Percentiles rank a stretch among this genome's conserved stretches.
Evolutionary conservation across 2,113 vertebrate species (phyloP).

Genomic region (Eonycteris spelaea): DNA sequence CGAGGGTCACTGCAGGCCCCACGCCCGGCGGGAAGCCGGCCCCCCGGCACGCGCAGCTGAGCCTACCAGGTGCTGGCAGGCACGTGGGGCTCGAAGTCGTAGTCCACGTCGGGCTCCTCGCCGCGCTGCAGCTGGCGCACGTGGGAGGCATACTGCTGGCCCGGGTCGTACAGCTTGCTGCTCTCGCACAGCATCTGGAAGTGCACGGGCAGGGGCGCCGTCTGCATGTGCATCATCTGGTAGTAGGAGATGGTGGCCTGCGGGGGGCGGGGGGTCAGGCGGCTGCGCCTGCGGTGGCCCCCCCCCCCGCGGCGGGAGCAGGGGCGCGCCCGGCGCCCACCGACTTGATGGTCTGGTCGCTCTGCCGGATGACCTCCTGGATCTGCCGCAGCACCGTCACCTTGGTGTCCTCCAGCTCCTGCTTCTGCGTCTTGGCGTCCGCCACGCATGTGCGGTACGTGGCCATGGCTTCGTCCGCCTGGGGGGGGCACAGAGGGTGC

Average conservation of each 20-base stretch:
- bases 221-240: conserved; percentile 97
- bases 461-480: conserved; percentile 97
- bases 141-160: conserved; percentile 93
- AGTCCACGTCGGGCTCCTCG: conserved; percentile 85
- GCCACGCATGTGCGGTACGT: conserved; percentile 94
- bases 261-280: rapidly evolving
- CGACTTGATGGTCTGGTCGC: conserved; percentile 92
- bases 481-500: not conserved
- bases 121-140: conserved; percentile 90
- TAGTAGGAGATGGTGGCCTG: conserved; percentile 98
- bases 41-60: rapidly evolving
- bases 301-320: rapidly evolving
- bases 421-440: conserved; percentile 92
- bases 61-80: conserved; percentile 78
- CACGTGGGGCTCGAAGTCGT: conserved; percentile 91
- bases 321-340: conserved; percentile 77
- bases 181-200: conserved; percentile 98
- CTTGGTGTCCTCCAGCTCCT: conserved; percentile 96
- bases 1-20: not conserved
- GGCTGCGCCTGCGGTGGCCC: rapidly evolving
- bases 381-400: conserved; percentile 93
- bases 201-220: conserved; percentile 91
- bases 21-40: no score
- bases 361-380: conserved; percentile 95
- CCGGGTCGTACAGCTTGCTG: conserved; percentile 96